A percentile compares a stretch with the other conserved stretches of the same genome.
These are phyloP conservation scores for Brachypalpus laphriformis DNA, from an alignment of 2,888 invertebrate genomes.

Conservation along the genomic window DNA sequence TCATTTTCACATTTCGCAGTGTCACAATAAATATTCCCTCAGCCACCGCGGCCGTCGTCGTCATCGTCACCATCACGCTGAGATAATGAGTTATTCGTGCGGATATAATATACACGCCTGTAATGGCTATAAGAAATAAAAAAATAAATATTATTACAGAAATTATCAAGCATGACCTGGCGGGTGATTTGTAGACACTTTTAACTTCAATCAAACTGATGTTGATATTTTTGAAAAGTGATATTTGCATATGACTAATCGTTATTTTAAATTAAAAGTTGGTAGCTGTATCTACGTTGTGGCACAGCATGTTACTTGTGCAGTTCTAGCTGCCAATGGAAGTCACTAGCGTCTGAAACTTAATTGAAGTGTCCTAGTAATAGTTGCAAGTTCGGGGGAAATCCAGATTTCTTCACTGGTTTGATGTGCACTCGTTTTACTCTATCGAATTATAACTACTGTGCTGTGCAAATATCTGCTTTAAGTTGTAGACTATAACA, in stretches of 20 bases:
- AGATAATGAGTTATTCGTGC: slow-evolving; percentile 61
- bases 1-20: slow-evolving; percentile 63
- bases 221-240: slow-evolving; percentile 5
- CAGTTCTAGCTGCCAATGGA: not conserved
- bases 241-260: slow-evolving; percentile 3
- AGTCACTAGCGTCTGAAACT: not conserved
- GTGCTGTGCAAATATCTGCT: too few species aligned
- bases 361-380: not conserved
- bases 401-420: too few species aligned
- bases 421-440: too few species aligned
- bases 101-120: slow-evolving; percentile 21
- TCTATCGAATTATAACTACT: too few species aligned
- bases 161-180: slow-evolving; percentile 25
- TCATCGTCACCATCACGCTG: slow-evolving; percentile 50
- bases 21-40: slow-evolving; percentile 69
- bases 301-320: not conserved
- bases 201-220: slow-evolving; percentile 11
- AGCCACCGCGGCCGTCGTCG: slow-evolving; percentile 14
- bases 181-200: slow-evolving; percentile 43
- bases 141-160: slow-evolving; percentile 26
- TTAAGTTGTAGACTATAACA: too few species aligned
- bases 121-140: slow-evolving; percentile 10
- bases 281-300: too few species aligned
- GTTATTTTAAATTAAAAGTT: slow-evolving; percentile 7
- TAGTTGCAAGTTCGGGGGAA: too few species aligned